These are phyloP conservation scores for Zenarchopterus dispar DNA, from an alignment of 2,797 vertebrate genomes.

Conservation along the genomic window DNA sequence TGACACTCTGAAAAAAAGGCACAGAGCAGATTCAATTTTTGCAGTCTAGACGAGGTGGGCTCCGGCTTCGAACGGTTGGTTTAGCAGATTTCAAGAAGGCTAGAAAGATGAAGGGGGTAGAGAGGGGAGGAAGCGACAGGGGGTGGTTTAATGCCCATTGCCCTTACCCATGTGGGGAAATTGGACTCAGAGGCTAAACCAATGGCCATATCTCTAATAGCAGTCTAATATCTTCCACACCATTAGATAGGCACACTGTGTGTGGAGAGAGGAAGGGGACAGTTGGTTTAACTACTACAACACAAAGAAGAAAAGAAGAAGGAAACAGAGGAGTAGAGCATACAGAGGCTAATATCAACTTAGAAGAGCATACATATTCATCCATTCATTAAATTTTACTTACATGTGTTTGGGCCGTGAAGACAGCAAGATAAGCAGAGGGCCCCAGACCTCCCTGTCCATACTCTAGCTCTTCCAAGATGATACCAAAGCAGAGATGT, in stretches of 20 bases:
- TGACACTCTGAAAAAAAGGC: slow-evolving; percentile 69
- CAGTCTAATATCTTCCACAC: slow-evolving; percentile 60
- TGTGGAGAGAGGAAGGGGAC: slow-evolving; percentile 31
- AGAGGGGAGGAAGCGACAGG: slow-evolving; percentile 4
- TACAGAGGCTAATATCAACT: slow-evolving; percentile 1
- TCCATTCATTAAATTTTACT: too few relatives aligned
- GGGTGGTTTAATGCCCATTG: slow-evolving; percentile 66
- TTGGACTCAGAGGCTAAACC: slow-evolving; percentile 67
- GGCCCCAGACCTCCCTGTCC: too few relatives aligned
- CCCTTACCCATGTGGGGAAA: slow-evolving; percentile 58
- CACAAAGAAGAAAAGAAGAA: slow-evolving; percentile 4
- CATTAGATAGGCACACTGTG: slow-evolving; percentile 66
- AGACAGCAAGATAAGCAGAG: too few relatives aligned
- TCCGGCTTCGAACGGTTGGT: slow-evolving; percentile 43
- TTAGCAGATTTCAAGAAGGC: slow-evolving; percentile 51
- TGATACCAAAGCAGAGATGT: too few relatives aligned
- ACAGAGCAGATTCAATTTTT: slow-evolving; percentile 69
- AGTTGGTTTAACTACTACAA: slow-evolving; percentile 49
- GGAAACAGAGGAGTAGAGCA: slow-evolving; percentile 13
- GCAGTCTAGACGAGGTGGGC: slow-evolving; percentile 45
- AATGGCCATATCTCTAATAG: slow-evolving; percentile 63
- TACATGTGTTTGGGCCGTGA: too few relatives aligned
- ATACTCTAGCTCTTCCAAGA: too few relatives aligned
- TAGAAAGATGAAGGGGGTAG: not conserved
- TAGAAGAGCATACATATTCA: not conserved